Percentiles rank a stretch among this genome's conserved stretches.
These are phyloP conservation scores for Lasiurus borealis DNA, from an alignment of 2,113 vertebrate genomes.

Conservation along the genomic window DNA sequence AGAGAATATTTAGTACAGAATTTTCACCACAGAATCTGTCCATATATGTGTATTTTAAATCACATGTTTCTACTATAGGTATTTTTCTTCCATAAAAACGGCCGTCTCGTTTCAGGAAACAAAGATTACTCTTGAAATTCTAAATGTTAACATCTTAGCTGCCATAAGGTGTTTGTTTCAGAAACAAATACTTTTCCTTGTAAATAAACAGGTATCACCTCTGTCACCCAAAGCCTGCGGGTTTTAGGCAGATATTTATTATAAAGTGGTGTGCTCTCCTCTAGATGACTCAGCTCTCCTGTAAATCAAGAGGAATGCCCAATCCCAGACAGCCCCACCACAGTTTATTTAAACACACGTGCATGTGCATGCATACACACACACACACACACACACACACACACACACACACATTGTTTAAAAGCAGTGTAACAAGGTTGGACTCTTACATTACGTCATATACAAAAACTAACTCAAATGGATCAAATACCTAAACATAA, in stretches of 20 bases:
- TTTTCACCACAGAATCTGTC: not conserved
- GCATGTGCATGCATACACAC: not conserved
- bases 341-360: not conserved
- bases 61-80: not conserved
- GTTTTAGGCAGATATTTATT: not conserved
- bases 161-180: not conserved
- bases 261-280: not conserved
- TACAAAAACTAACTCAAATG: not conserved
- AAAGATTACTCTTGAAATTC: slow-evolving; percentile 32
- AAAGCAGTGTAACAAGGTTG: not conserved
- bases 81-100: not conserved
- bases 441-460: not conserved
- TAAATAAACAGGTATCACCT: not conserved
- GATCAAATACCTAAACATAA: not conserved
- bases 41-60: not conserved
- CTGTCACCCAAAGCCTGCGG: not conserved
- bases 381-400: too few species aligned
- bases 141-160: slow-evolving; percentile 12
- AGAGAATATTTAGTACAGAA: not conserved
- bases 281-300: not conserved
- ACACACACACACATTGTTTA: too few species aligned
- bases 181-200: slow-evolving; percentile 1
- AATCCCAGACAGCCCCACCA: not conserved
- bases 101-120: not conserved
- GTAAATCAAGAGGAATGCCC: not conserved